A percentile compares a stretch with the other conserved stretches of the same genome.
Evolutionary conservation across 1,140 invertebrate species (phyloP).

Genomic region (Brachionus manjavacas): DNA sequence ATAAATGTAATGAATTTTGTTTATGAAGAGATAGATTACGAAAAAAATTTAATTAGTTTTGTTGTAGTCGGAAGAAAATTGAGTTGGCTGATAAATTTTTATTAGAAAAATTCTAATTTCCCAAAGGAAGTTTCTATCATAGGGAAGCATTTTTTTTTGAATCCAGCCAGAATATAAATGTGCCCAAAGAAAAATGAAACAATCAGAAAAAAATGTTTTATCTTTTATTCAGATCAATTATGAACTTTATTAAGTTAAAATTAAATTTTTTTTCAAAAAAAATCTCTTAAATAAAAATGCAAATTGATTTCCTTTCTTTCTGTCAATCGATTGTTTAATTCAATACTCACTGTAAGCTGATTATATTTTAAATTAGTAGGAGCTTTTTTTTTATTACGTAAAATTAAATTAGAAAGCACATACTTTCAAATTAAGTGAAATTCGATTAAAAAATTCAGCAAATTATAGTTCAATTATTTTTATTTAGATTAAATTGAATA

Average conservation of each 20-base stretch:
- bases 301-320: not conserved
- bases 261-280: not conserved
- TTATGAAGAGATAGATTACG: not conserved
- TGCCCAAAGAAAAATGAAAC: not conserved
- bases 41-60: not conserved
- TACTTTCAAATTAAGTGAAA: not conserved
- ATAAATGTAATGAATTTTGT: not conserved
- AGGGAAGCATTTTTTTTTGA: not conserved
- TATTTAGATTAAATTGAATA: not conserved
- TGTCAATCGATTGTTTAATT: not conserved
- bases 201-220: not conserved
- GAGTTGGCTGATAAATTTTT: not conserved
- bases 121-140: slow-evolving; percentile 5
- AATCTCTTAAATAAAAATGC: not conserved
- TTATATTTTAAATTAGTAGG: not conserved
- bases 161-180: not conserved
- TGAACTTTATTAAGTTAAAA: not conserved
- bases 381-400: not conserved
- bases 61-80: not conserved
- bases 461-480: not conserved
- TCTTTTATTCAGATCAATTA: not conserved
- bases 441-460: not conserved
- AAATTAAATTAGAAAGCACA: not conserved
- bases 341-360: not conserved
- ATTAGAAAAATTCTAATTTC: not conserved